Evolutionary conservation across 2,113 vertebrate genomes (phyloP).

Genomic region (Vulpes vulpes): DNA sequence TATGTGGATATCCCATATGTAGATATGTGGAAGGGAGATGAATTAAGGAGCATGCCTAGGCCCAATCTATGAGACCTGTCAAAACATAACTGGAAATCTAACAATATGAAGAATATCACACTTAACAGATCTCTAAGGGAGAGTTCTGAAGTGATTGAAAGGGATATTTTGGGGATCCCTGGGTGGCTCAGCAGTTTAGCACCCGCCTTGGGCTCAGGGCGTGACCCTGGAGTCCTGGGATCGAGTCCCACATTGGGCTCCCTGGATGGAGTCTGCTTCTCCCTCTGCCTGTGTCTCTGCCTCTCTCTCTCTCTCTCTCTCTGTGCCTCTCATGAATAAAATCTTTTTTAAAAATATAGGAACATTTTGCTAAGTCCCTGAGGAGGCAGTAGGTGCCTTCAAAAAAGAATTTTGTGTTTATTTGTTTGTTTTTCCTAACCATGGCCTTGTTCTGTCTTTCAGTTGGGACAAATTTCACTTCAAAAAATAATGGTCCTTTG

Average conservation of each 20-base stretch:
- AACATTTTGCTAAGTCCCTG: slow-evolving; percentile 16
- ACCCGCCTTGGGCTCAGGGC: too few species aligned
- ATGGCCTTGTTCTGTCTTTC: background rate
- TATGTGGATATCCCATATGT: background rate
- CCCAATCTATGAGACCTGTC: background rate
- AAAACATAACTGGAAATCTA: slow-evolving; percentile 5
- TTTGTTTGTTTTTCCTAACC: background rate
- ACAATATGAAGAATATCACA: background rate
- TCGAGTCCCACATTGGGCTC: too few species aligned
- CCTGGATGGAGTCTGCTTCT: too few species aligned
- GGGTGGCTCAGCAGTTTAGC: too few species aligned
- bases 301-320: too few species aligned
- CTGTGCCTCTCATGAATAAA: too few species aligned
- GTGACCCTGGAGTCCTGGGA: too few species aligned
- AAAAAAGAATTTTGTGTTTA: background rate
- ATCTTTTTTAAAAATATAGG: too few species aligned
- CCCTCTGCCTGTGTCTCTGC: too few species aligned
- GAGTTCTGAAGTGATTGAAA: background rate
- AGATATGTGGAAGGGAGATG: background rate
- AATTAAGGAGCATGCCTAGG: background rate
- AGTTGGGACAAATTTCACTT: background rate
- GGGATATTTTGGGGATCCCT: background rate
- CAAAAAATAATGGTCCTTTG: background rate
- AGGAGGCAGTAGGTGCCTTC: background rate
- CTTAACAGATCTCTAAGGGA: background rate